Conservation (phyloP, 2,888 invertebrate genomes). For the Autographa pulchrina region DNA sequence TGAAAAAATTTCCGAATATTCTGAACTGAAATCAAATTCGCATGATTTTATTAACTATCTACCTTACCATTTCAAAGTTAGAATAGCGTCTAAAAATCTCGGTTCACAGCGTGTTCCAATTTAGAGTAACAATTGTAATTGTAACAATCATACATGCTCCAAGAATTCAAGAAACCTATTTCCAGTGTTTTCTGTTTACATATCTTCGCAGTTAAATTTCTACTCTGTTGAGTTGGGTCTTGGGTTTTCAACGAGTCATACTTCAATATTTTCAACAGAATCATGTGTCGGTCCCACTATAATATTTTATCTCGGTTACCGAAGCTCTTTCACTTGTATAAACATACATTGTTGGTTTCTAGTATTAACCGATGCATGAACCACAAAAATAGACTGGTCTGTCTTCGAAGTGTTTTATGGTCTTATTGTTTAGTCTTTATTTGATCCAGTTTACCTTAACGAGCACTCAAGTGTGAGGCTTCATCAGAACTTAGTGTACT, state of each 20-base stretch:
- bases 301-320: background rate
- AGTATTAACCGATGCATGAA: background rate
- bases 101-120: background rate
- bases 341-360: background rate
- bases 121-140: background rate
- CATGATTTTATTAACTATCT: too few relatives aligned
- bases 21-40: too few relatives aligned
- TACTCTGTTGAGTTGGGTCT: background rate
- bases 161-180: background rate
- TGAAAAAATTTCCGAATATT: too few relatives aligned
- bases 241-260: background rate
- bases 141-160: background rate
- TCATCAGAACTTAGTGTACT: too few relatives aligned
- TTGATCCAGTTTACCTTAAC: background rate
- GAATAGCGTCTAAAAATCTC: background rate
- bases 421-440: background rate
- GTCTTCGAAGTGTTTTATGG: background rate
- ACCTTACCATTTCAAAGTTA: too few relatives aligned
- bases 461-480: too few relatives aligned
- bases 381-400: background rate
- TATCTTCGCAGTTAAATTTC: background rate
- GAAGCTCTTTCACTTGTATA: background rate
- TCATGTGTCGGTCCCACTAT: background rate
- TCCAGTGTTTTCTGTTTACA: conserved; percentile 1
- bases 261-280: conserved; percentile 2